These are phyloP conservation scores for Brassicogethes aeneus DNA, from an alignment of 2,888 invertebrate species.

Conservation along the genomic window DNA sequence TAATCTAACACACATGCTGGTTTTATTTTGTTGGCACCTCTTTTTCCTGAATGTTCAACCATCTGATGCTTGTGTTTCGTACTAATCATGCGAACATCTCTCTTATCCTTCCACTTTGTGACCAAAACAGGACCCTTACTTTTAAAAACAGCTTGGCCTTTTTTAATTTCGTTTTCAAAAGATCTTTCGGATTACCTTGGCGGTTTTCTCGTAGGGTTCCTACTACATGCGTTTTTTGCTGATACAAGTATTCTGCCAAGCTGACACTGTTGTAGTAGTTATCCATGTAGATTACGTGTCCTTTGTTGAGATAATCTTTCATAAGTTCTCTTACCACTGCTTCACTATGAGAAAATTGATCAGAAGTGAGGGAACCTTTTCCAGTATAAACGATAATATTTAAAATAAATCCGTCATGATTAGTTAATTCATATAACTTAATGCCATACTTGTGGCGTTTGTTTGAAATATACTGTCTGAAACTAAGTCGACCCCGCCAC, in stretches of 20 bases:
- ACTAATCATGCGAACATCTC: too few relatives aligned
- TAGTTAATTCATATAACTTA: conserved; percentile 29
- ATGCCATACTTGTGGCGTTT: conserved; percentile 33
- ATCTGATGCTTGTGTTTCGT: too few relatives aligned
- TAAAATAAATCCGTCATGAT: conserved; percentile 33
- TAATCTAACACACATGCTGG: too few relatives aligned
- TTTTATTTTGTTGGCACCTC: too few relatives aligned
- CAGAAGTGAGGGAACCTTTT: too few relatives aligned
- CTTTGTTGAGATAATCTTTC: conserved; percentile 5
- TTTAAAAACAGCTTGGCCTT: too few relatives aligned
- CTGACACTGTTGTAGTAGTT: conserved; percentile 13
- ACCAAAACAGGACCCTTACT: too few relatives aligned
- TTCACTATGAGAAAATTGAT: not conserved
- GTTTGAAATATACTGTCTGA: conserved; percentile 29
- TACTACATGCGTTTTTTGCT: too few relatives aligned
- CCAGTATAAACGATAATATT: too few relatives aligned
- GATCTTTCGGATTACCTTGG: conserved; percentile 14
- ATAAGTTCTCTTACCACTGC: conserved; percentile 7
- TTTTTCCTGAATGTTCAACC: too few relatives aligned
- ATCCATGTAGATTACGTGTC: conserved; percentile 11
- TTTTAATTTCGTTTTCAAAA: conserved; percentile 13
- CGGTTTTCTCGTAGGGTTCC: conserved; percentile 13
- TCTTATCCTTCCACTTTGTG: too few relatives aligned
- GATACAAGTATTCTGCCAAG: conserved; percentile 7
- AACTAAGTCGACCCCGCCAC: conserved; percentile 25